A percentile compares a stretch with the other conserved stretches of the same genome.
These are phyloP conservation scores for Hirudinaria manillensis DNA, from an alignment of 2,888 invertebrate genomes.

Conservation along the genomic window DNA sequence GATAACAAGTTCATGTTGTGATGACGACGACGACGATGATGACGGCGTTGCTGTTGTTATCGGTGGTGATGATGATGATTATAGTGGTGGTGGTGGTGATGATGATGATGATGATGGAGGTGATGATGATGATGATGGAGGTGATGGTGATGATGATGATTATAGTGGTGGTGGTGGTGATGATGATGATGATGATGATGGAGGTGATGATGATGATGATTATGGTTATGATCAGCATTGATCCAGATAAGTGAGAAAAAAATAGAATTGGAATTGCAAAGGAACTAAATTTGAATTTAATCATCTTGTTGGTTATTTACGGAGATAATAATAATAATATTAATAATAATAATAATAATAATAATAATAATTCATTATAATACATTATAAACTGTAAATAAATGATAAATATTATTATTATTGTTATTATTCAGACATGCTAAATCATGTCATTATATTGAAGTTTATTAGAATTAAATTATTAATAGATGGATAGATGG, in stretches of 20 bases:
- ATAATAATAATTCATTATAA: too few species aligned
- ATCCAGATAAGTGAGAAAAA: neutral
- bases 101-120: constrained; percentile 22
- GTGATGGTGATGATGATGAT: constrained; percentile 19
- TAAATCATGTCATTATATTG: too few species aligned
- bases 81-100: neutral
- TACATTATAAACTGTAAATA: too few species aligned
- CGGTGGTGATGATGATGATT: constrained; percentile 5
- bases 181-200: constrained; percentile 23
- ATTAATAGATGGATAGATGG: too few species aligned
- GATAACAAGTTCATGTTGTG: neutral
- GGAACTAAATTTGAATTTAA: too few species aligned
- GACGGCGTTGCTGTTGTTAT: constrained; percentile 10
- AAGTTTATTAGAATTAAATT: too few species aligned
- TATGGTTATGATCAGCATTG: neutral
- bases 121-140: constrained; percentile 20
- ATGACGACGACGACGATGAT: constrained; percentile 25
- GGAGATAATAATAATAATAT: too few species aligned
- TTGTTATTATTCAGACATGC: too few species aligned
- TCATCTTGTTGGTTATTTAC: too few species aligned
- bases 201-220: constrained; percentile 14
- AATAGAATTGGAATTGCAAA: neutral
- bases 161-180: constrained; percentile 21
- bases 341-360: too few species aligned
- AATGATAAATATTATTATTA: too few species aligned